These are phyloP conservation scores for Poeciliopsis paucimaculata DNA, from an alignment of 2,797 vertebrate genomes.

Conservation along the genomic window DNA sequence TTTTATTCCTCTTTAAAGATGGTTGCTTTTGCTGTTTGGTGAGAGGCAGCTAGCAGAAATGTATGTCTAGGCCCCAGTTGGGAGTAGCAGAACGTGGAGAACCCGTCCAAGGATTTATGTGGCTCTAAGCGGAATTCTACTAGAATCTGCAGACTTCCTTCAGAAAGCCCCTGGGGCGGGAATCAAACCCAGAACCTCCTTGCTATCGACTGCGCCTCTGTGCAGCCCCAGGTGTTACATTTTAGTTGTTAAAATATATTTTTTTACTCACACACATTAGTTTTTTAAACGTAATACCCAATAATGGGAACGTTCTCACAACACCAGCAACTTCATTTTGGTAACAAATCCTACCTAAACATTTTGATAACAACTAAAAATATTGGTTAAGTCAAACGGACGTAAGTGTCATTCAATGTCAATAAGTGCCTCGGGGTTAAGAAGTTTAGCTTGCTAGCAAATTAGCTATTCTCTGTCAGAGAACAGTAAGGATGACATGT, in stretches of 20 bases:
- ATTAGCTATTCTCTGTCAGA: background rate
- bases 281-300: background rate
- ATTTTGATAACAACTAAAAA: background rate
- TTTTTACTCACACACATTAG: background rate
- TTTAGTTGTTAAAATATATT: background rate
- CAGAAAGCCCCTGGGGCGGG: background rate
- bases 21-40: background rate
- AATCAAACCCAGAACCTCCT: background rate
- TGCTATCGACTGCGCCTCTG: background rate
- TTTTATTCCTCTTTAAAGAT: conserved; percentile 7
- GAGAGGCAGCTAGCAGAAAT: background rate
- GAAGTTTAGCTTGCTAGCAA: background rate
- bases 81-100: background rate
- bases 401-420: background rate
- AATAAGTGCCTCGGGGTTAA: background rate
- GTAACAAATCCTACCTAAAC: background rate
- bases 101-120: background rate
- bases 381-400: background rate
- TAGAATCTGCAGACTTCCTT: background rate
- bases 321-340: background rate
- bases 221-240: background rate
- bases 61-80: background rate
- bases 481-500: background rate
- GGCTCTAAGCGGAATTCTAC: background rate
- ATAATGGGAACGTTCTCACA: background rate